These are phyloP conservation scores for Ypsolopha scabrella DNA, from an alignment of 2,888 invertebrate species.

Conservation along the genomic window DNA sequence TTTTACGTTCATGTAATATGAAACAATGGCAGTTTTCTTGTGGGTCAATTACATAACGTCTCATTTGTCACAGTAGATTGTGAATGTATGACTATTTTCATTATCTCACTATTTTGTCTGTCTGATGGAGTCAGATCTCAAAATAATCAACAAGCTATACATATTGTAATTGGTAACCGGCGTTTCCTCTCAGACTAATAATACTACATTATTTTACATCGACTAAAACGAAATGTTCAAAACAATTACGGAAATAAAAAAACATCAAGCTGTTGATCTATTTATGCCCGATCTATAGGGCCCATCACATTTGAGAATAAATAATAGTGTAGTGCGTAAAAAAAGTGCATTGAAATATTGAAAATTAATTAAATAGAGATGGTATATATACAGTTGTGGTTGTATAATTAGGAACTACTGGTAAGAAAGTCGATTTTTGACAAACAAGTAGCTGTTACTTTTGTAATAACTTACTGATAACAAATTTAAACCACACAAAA, in stretches of 20 bases:
- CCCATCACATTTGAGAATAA: too few relatives aligned
- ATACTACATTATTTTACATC: conserved; percentile 59
- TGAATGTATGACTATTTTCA: conserved; percentile 15
- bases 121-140: conserved; percentile 20
- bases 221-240: conserved; percentile 63
- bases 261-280: too few relatives aligned
- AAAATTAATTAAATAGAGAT: too few relatives aligned
- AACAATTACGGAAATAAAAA: conserved; percentile 37
- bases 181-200: conserved; percentile 69
- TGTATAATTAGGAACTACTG: too few relatives aligned
- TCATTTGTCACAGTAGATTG: conserved; percentile 16
- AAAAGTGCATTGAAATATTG: too few relatives aligned
- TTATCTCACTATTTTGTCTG: conserved; percentile 15
- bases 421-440: too few relatives aligned
- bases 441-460: too few relatives aligned
- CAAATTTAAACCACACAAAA: too few relatives aligned
- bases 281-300: too few relatives aligned
- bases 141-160: conserved; percentile 66
- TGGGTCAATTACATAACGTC: conserved; percentile 33
- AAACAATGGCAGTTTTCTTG: conserved; percentile 44
- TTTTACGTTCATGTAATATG: conserved; percentile 33
- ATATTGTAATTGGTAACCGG: conserved; percentile 70
- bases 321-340: too few relatives aligned
- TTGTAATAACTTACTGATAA: too few relatives aligned
- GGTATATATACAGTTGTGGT: too few relatives aligned